Percentiles rank a stretch among this genome's conserved stretches.
phyloP scores from a whole-genome alignment of 2,113 vertebrate genomes.

The Hystrix cristata region DNA sequence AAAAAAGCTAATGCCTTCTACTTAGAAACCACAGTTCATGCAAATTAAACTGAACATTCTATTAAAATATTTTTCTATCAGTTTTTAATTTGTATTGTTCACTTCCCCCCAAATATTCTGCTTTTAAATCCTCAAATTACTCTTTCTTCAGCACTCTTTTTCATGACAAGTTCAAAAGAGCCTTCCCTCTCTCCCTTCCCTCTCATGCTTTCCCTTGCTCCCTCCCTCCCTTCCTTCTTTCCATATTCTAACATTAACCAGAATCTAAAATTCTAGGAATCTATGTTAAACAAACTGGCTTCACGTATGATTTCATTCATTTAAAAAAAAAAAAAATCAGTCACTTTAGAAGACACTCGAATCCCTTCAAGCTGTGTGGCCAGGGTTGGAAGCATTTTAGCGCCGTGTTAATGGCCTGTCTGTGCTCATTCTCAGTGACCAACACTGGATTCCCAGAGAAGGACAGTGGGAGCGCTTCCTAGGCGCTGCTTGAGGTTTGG shows the following conservation, averaged over 20 bases:
- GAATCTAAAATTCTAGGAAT: neutral
- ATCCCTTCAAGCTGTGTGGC: rapidly evolving
- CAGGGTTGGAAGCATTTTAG: neutral
- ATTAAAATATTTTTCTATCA: neutral
- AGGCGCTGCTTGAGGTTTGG: neutral
- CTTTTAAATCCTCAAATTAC: neutral
- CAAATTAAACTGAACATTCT: neutral
- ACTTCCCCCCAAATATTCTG: neutral
- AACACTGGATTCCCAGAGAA: rapidly evolving
- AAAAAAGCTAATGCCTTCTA: neutral
- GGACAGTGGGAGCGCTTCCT: rapidly evolving
- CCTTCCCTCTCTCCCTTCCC: neutral
- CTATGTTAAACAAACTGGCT: neutral
- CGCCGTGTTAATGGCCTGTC: rapidly evolving
- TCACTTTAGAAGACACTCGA: neutral
- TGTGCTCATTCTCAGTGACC: rapidly evolving
- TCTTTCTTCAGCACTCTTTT: neutral
- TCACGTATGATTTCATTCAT: neutral
- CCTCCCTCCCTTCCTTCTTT: too few species aligned
- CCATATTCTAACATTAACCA: neutral
- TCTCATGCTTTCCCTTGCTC: neutral
- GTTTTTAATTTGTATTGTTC: neutral
- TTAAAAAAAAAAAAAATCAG: neutral
- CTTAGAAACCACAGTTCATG: neutral
- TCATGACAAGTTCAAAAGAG: neutral